Conservation (phyloP, 2,797 vertebrate genomes). For the Helarctos malayanus region DNA sequence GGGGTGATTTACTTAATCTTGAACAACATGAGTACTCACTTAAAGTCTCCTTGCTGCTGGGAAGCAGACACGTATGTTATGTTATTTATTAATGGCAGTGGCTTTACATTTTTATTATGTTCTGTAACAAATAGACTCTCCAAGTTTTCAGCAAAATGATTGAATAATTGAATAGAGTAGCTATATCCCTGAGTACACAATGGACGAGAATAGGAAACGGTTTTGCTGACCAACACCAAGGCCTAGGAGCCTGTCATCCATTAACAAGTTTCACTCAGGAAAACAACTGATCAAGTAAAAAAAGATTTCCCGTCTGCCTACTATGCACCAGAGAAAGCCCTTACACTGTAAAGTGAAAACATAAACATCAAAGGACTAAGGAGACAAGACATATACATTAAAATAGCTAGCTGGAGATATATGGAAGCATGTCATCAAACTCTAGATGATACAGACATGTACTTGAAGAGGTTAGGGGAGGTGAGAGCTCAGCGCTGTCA, state of each 20-base stretch:
- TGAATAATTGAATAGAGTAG: slow-evolving; percentile 66
- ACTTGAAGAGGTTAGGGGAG: neutral
- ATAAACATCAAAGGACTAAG: neutral
- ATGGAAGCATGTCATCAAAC: neutral
- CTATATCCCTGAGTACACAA: neutral
- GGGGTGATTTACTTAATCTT: slow-evolving; percentile 71
- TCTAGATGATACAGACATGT: neutral
- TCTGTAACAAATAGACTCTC: slow-evolving; percentile 65
- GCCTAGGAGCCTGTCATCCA: neutral
- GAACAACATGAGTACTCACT: slow-evolving; percentile 58
- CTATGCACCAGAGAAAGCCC: neutral
- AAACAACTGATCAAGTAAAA: slow-evolving; percentile 44
- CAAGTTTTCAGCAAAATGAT: slow-evolving; percentile 52
- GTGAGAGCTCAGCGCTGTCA: neutral
- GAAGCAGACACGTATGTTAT: slow-evolving; percentile 59
- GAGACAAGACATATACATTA: neutral
- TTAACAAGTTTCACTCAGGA: neutral
- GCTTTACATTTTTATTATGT: slow-evolving; percentile 74
- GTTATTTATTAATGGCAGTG: slow-evolving; percentile 65
- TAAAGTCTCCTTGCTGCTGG: slow-evolving; percentile 44
- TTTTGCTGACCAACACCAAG: slow-evolving; percentile 33
- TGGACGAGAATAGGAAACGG: neutral
- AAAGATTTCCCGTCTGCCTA: neutral
- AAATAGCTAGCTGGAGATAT: neutral
- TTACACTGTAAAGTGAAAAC: neutral